Evolutionary conservation across 2,797 vertebrate species (phyloP).

Genomic region (Tadarida brasiliensis): DNA sequence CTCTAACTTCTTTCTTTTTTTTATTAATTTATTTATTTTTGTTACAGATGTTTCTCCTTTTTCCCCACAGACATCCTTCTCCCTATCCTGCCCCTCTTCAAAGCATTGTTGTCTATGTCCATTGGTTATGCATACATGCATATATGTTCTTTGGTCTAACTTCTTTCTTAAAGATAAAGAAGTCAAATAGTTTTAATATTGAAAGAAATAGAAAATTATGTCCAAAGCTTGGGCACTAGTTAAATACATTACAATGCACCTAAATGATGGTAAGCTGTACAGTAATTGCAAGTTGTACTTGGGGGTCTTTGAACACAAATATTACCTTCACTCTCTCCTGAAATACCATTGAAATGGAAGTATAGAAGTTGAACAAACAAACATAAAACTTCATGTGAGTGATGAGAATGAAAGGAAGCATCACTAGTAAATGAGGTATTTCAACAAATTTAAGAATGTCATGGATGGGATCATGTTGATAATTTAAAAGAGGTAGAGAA

Average conservation of each 20-base stretch:
- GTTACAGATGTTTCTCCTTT: no score
- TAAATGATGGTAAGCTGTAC: neutral
- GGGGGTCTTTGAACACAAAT: neutral
- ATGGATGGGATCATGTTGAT: neutral
- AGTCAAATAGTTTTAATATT: neutral
- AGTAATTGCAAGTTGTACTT: neutral
- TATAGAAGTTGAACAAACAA: neutral
- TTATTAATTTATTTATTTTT: no score
- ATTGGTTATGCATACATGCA: no score
- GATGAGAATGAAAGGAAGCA: neutral
- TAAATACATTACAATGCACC: neutral
- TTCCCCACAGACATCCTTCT: no score
- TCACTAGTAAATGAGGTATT: neutral
- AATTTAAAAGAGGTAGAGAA: neutral
- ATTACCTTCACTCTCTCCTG: neutral
- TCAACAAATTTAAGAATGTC: neutral
- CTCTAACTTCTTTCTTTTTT: neutral
- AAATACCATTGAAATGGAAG: neutral
- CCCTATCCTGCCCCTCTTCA: no score
- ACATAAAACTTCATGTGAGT: neutral
- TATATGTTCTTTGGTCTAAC: no score
- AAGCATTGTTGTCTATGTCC: no score
- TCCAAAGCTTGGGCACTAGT: neutral
- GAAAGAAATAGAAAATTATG: neutral
- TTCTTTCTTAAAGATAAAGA: neutral